These are phyloP conservation scores for Gisinianus flammeolus DNA, from an alignment of 2,888 invertebrate genomes.

Conservation along the genomic window DNA sequence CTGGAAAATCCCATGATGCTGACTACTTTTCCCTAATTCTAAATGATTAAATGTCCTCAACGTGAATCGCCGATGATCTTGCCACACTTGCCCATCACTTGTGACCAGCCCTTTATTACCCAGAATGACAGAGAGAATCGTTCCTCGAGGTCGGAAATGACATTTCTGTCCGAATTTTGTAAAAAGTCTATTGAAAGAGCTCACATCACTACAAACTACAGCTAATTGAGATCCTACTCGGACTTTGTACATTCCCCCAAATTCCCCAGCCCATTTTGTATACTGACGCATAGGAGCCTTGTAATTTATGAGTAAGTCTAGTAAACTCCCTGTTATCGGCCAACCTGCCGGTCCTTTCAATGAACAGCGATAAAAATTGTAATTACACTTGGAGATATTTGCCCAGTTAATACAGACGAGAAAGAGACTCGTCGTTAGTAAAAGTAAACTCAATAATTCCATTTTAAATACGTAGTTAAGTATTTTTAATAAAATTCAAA, in stretches of 20 bases:
- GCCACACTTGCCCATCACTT: conserved; percentile 7
- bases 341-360: neutral
- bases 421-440: too few species aligned
- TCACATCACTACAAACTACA: conserved; percentile 8
- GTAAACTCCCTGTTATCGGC: neutral
- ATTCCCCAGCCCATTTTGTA: neutral
- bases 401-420: too few species aligned
- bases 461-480: too few species aligned
- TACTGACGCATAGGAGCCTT: neutral
- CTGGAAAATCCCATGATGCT: neutral
- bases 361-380: neutral
- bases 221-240: conserved; percentile 10
- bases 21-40: neutral
- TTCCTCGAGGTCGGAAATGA: conserved; percentile 7
- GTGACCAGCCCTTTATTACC: conserved; percentile 17
- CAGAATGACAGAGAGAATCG: conserved; percentile 2
- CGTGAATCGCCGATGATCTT: neutral
- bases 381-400: too few species aligned
- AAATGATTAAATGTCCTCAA: neutral
- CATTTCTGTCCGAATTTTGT: neutral
- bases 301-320: conserved; percentile 1
- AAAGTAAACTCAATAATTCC: too few species aligned
- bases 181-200: neutral
- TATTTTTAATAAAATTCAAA: neutral
- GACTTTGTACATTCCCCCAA: neutral